Base-by-base conservation (phyloP, 1,140 invertebrate genomes). In the Ceratosolen fusciceps region DNA sequence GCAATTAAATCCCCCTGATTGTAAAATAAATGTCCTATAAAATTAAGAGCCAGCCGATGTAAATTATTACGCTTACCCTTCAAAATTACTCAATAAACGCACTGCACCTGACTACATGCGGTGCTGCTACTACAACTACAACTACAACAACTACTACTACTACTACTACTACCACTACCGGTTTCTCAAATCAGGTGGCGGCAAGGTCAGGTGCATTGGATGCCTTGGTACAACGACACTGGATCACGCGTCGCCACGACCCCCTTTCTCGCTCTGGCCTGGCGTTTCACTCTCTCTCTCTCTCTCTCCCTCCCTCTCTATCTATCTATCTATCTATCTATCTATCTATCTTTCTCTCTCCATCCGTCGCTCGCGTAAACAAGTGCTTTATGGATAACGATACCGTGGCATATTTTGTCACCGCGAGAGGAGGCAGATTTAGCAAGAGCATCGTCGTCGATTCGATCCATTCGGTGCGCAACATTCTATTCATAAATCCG, bases 131-230 rank as follows among this genome's bases (percentile, higher is more conserved):
- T n/a, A n/a, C n/a, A n/a, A n/a, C n/a, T n/a, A n/a, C n/a, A n/a
- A n/a, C n/a, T n/a, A n/a, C n/a, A n/a, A n/a, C n/a, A n/a, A n/a
- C n/a, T n/a, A n/a, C n/a, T n/a, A n/a, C n/a, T n/a, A n/a, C n/a
- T n/a, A n/a, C n/a, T n/a, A 19, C 14, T 1, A 1, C 12, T 12
- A 12, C 14, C 31, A 60, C 58, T 65, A 65, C 60, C 60, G 34
- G 60, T 65, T 65, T 65, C 19, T 65, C 60, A n/a, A 24, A 68
- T 37, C 74, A 43, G 60, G 31, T 67, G 56, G 43, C 60, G 56
- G 43, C 60, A 76, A 76, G 74, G 74, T 76, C 74, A 76, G 62
- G 62, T 26, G 31, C n/a, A 62, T 39, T 67, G 56, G 58, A 60
- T 62, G 37, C 47, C 24, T 74, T 74, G 31, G 71, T 10, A 34